phyloP scores from a whole-genome alignment of 2,113 vertebrate species.

The Irena cyanogastra region DNA sequence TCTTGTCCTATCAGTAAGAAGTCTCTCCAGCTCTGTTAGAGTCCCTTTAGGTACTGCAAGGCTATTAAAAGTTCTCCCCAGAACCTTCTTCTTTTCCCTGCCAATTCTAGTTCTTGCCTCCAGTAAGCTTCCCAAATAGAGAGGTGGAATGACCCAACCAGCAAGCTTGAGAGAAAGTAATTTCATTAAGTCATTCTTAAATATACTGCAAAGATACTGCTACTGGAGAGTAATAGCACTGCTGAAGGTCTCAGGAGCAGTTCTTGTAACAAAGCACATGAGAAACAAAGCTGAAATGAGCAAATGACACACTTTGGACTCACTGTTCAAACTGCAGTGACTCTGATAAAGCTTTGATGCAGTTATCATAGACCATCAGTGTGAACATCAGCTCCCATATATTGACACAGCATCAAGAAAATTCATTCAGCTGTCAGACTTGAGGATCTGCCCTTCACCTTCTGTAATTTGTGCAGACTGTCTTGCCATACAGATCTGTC shows the following conservation, averaged over 20 bases:
- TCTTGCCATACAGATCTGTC: not conserved
- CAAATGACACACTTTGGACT: not conserved
- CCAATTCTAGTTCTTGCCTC: not conserved
- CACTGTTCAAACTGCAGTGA: not conserved
- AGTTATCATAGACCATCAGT: not conserved
- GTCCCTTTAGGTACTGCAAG: not conserved
- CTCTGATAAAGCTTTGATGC: not conserved
- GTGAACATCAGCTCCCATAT: not conserved
- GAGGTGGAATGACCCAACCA: not conserved
- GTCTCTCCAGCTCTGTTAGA: not conserved
- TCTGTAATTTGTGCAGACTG: not conserved
- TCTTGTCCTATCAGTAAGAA: not conserved
- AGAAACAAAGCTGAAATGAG: not conserved
- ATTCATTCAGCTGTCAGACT: not conserved
- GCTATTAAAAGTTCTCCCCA: not conserved
- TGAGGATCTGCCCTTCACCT: not conserved
- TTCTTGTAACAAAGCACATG: not conserved
- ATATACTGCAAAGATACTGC: not conserved
- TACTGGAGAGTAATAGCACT: not conserved
- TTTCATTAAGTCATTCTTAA: not conserved
- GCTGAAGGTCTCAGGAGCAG: not conserved
- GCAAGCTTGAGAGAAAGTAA: not conserved
- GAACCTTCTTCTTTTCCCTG: not conserved
- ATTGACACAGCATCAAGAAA: not conserved
- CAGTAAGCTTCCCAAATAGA: not conserved